These are phyloP conservation scores for Platygyra sinensis DNA, from an alignment of 64 coral and sea anemone genomes.

Conservation along the genomic window DNA sequence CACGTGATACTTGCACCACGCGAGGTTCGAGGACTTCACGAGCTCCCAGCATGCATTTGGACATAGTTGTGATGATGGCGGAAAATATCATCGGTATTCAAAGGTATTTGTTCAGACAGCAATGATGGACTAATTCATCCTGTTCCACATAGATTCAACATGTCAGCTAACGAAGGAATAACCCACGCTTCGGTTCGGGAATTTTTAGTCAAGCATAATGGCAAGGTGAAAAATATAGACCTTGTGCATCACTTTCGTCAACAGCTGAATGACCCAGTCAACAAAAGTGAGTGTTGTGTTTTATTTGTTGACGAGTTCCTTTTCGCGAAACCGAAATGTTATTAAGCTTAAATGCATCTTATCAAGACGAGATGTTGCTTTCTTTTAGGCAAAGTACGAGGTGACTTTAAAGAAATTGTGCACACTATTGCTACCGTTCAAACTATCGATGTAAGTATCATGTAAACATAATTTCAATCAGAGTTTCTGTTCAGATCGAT, in stretches of 20 bases:
- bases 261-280: slow-evolving; percentile 86
- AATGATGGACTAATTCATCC: not conserved
- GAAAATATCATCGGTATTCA: not conserved
- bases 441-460: slow-evolving; percentile 81
- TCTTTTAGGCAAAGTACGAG: slow-evolving; percentile 79
- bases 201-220: slow-evolving; percentile 78
- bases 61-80: not conserved
- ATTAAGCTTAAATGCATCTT: not conserved
- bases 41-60: slow-evolving; percentile 21
- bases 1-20: no score
- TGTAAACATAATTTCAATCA: not conserved
- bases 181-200: slow-evolving; percentile 78
- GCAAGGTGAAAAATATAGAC: slow-evolving; percentile 88
- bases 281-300: slow-evolving; percentile 69
- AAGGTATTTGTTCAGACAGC: not conserved
- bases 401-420: slow-evolving; percentile 93
- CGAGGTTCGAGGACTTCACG: not conserved
- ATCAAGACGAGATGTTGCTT: not conserved
- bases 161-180: slow-evolving; percentile 76
- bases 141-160: not conserved
- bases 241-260: slow-evolving; percentile 88
- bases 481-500: not conserved
- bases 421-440: slow-evolving; percentile 78
- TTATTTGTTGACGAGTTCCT: not conserved
- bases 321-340: no score